phyloP scores from a whole-genome alignment of 2,797 vertebrate species.

The Nannoperca australis region DNA sequence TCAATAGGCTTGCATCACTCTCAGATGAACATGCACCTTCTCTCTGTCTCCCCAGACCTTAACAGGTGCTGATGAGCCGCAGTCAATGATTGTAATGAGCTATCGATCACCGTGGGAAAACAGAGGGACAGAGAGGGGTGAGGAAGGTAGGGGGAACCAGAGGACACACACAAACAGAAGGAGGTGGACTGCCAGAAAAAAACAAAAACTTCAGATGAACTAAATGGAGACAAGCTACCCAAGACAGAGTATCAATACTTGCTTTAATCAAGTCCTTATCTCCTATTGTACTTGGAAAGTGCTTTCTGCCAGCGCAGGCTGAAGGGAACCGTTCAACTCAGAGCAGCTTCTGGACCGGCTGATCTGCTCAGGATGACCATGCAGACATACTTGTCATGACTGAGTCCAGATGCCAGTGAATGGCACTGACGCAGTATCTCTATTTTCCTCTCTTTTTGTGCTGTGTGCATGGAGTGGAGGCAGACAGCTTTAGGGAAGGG shows the following conservation, averaged over 20 bases:
- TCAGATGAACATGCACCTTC: slow-evolving; percentile 59
- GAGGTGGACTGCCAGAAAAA: slow-evolving; percentile 47
- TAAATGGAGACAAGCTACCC: slow-evolving; percentile 73
- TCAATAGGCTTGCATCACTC: slow-evolving; percentile 56
- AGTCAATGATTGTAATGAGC: slow-evolving; percentile 88
- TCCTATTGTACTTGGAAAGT: slow-evolving; percentile 60
- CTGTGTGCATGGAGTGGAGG: slow-evolving; percentile 74
- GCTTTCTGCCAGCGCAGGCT: slow-evolving; percentile 31
- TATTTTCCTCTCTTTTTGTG: slow-evolving; percentile 75
- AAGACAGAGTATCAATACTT: slow-evolving; percentile 77
- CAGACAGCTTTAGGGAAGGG: slow-evolving; percentile 84
- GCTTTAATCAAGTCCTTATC: slow-evolving; percentile 79
- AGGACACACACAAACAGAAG: slow-evolving; percentile 73
- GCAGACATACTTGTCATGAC: slow-evolving; percentile 77
- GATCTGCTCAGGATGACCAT: slow-evolving; percentile 71
- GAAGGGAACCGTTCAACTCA: slow-evolving; percentile 27
- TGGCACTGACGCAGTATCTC: slow-evolving; percentile 82
- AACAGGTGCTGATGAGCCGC: slow-evolving; percentile 86
- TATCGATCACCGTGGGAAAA: slow-evolving; percentile 88
- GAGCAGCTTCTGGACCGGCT: slow-evolving; percentile 29
- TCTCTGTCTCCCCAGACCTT: slow-evolving; percentile 77
- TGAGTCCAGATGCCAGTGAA: slow-evolving; percentile 74
- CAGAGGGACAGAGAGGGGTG: slow-evolving; percentile 80
- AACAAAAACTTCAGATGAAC: slow-evolving; percentile 67
- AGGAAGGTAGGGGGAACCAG: slow-evolving; percentile 76